Conservation (phyloP, 2,113 vertebrate species). For the Hyla sarda region DNA sequence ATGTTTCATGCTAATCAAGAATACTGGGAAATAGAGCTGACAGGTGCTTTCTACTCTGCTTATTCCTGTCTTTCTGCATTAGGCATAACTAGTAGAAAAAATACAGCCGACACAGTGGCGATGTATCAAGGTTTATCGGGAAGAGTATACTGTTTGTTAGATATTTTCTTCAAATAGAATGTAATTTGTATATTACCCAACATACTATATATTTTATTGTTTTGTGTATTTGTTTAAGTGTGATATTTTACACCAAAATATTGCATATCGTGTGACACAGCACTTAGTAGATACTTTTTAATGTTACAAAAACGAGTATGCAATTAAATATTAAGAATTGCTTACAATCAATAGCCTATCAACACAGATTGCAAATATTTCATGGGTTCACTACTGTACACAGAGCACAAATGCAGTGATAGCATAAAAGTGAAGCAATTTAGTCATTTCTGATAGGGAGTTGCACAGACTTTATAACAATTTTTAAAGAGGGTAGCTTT, state of each 20-base stretch:
- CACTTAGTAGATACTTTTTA: not conserved
- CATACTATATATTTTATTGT: not conserved
- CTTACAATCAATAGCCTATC: not conserved
- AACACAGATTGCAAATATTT: no score
- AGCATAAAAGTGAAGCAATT: no score
- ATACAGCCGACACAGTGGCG: constrained; percentile 69
- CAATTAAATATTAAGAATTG: not conserved
- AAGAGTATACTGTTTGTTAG: constrained; percentile 67
- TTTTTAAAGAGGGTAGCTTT: not conserved
- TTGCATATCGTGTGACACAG: not conserved
- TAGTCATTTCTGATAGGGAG: no score
- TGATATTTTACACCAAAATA: not conserved
- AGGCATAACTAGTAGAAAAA: constrained; percentile 80
- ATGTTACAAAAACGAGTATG: not conserved
- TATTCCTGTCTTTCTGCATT: constrained; percentile 95
- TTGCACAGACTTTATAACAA: no score
- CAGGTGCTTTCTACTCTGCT: constrained; percentile 98
- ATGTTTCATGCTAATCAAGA: constrained; percentile 99
- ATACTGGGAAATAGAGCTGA: constrained; percentile 90
- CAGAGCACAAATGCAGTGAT: no score
- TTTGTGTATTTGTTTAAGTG: not conserved
- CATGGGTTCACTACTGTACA: no score
- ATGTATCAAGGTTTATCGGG: constrained; percentile 71
- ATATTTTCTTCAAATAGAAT: not conserved
- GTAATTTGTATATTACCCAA: not conserved